These are phyloP conservation scores for Paramisgurnus dabryanus DNA, from an alignment of 2,113 vertebrate genomes.

Conservation along the genomic window DNA sequence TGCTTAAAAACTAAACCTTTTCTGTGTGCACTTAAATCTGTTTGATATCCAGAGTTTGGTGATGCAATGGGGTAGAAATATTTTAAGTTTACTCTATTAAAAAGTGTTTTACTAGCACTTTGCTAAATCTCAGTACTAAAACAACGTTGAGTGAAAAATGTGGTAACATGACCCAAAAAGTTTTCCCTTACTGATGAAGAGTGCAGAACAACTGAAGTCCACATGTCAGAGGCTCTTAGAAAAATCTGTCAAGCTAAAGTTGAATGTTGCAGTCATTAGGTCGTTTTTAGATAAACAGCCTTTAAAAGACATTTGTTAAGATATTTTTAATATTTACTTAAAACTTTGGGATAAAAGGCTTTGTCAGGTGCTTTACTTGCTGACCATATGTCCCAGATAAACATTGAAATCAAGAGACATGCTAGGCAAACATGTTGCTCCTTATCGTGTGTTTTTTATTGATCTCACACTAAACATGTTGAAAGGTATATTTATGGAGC, in stretches of 20 bases:
- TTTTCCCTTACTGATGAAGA: too few species aligned
- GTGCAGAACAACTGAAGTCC: too few species aligned
- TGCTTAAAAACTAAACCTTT: too few species aligned
- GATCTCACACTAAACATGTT: slow-evolving; percentile 78
- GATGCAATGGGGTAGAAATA: too few species aligned
- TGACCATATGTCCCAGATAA: not conserved
- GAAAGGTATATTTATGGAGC: slow-evolving; percentile 92
- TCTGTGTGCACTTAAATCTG: too few species aligned
- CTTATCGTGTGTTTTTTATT: slow-evolving; percentile 3
- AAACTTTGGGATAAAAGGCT: not conserved
- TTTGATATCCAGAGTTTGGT: too few species aligned
- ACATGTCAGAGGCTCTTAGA: too few species aligned
- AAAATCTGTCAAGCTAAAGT: slow-evolving; percentile 5
- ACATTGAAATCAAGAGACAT: not conserved
- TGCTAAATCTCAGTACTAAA: not conserved
- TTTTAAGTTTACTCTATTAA: too few species aligned
- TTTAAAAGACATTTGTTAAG: not conserved
- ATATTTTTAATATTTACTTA: not conserved
- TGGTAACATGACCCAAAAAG: not conserved
- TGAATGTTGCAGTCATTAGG: not conserved
- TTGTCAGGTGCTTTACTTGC: slow-evolving; percentile 21
- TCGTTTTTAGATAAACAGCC: not conserved
- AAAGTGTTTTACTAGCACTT: too few species aligned
- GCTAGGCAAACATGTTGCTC: not conserved
- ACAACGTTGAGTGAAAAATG: not conserved